These are phyloP conservation scores for Sarcophaga peregrina DNA, from an alignment of 1,140 invertebrate genomes.

Conservation along the genomic window DNA sequence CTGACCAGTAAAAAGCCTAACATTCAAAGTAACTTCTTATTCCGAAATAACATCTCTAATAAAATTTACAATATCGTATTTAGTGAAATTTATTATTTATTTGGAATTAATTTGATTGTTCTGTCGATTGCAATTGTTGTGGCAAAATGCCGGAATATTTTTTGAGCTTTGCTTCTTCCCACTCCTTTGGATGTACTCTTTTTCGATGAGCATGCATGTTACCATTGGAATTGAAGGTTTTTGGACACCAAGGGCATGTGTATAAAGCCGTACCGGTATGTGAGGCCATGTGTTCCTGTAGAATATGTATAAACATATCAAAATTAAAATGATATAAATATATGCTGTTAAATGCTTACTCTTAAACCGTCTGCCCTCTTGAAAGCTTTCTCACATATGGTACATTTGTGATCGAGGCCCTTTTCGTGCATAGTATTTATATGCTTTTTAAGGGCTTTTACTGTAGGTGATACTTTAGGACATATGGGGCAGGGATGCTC, in stretches of 20 bases:
- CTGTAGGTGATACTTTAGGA: not conserved
- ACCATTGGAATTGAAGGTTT: constrained; percentile 62
- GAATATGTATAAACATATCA: not conserved
- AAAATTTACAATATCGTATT: too few relatives aligned
- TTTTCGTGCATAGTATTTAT: not conserved
- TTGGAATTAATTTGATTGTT: too few relatives aligned
- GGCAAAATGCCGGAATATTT: constrained; percentile 26
- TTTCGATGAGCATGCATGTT: constrained; percentile 65
- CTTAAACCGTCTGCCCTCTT: not conserved
- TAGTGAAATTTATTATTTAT: too few relatives aligned
- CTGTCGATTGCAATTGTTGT: too few relatives aligned
- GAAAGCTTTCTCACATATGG: constrained; percentile 22
- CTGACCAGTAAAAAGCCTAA: too few relatives aligned
- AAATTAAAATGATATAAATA: too few relatives aligned
- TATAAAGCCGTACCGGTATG: constrained; percentile 62
- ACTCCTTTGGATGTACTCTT: constrained; percentile 62
- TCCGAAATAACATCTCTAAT: too few relatives aligned
- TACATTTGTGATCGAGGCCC: constrained; percentile 15
- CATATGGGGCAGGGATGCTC: constrained; percentile 50
- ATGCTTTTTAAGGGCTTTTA: not conserved
- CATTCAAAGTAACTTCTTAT: too few relatives aligned
- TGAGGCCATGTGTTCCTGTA: constrained; percentile 63
- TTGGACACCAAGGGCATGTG: constrained; percentile 61
- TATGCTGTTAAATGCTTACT: not conserved
- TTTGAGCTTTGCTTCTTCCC: constrained; percentile 49